Percentiles rank a stretch among this genome's conserved stretches.
Conservation (phyloP, 1,140 invertebrate species). For the Brachionus rubens region DNA sequence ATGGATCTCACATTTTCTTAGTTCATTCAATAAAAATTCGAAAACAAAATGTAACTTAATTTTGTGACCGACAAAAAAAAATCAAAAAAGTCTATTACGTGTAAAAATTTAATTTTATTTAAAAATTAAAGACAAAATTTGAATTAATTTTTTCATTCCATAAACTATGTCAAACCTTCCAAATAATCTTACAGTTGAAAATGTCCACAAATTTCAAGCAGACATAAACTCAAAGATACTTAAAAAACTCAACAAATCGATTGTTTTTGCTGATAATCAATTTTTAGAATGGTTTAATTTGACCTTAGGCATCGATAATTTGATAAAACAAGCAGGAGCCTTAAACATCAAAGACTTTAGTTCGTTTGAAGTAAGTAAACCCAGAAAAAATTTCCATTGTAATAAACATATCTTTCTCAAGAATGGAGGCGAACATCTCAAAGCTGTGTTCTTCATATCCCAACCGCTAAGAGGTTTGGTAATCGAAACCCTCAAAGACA, state of each 20-base stretch:
- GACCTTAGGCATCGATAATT: not conserved
- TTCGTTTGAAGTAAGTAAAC: conserved; percentile 23
- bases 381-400: too few relatives aligned
- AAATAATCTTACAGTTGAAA: not conserved
- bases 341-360: conserved; percentile 44
- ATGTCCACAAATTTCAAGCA: not conserved
- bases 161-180: conserved; percentile 1
- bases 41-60: not conserved
- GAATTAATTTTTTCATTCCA: not conserved
- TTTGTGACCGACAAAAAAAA: not conserved
- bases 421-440: conserved; percentile 25
- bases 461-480: conserved; percentile 20
- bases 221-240: conserved; percentile 8
- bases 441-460: conserved; percentile 29
- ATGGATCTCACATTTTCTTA: not conserved
- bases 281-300: conserved; percentile 45
- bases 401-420: too few relatives aligned
- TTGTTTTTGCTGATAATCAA: conserved; percentile 30
- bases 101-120: too few relatives aligned
- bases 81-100: not conserved
- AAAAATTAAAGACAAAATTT: too few relatives aligned
- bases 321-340: conserved; percentile 26
- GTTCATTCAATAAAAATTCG: not conserved
- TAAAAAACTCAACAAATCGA: conserved; percentile 39
- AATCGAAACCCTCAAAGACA: conserved; percentile 16